Conservation (phyloP, 1,140 invertebrate genomes). For the Hylaeus anthracinus region DNA sequence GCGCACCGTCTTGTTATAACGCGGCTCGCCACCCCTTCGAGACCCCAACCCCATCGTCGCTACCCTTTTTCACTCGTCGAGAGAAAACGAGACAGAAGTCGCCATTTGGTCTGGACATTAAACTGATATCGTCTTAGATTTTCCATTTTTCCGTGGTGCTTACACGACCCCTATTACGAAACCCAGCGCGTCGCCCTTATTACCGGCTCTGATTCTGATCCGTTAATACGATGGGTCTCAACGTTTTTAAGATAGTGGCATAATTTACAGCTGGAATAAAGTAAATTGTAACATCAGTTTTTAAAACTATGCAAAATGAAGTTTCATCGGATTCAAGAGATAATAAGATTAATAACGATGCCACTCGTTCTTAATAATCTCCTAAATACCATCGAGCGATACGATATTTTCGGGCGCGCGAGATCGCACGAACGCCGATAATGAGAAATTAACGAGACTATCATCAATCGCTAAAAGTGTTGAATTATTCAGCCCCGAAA, state of each 20-base stretch:
- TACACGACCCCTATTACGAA: conserved; percentile 14
- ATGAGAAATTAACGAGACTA: conserved; percentile 22
- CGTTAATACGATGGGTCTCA: conserved; percentile 3
- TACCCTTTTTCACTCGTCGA: neutral
- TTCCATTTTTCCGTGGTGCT: conserved; percentile 50
- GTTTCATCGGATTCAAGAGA: too few species aligned
- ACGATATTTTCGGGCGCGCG: conserved; percentile 6
- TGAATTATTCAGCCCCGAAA: conserved; percentile 32
- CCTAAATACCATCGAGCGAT: neutral
- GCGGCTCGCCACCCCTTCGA: neutral
- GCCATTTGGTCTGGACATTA: conserved; percentile 58
- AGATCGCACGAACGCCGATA: neutral
- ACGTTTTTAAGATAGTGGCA: too few species aligned
- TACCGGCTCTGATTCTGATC: conserved; percentile 23
- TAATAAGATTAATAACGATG: too few species aligned
- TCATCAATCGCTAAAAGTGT: neutral
- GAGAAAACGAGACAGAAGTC: neutral
- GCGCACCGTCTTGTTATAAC: conserved; percentile 38
- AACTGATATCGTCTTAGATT: conserved; percentile 60
- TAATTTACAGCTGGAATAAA: too few species aligned
- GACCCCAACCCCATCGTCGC: neutral
- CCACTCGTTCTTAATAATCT: neutral
- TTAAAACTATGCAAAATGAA: too few species aligned
- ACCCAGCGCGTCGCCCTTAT: conserved; percentile 13
- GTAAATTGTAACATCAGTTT: too few species aligned